These are phyloP conservation scores for Tetanocera ferruginea DNA, from an alignment of 2,888 invertebrate species.

Conservation along the genomic window DNA sequence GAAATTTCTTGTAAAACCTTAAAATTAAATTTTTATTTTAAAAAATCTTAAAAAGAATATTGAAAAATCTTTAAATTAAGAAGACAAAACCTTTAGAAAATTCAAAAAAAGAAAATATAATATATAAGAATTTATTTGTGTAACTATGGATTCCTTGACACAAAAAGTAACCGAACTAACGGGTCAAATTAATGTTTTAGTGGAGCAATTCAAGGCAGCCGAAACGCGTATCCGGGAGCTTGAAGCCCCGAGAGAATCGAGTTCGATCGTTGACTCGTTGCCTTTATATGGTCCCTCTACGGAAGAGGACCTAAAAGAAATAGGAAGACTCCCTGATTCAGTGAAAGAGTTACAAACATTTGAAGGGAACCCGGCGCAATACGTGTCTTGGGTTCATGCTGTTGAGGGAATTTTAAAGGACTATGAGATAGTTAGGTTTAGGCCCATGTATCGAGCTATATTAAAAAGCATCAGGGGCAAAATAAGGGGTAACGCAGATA, in stretches of 20 bases:
- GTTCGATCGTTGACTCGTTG: not conserved
- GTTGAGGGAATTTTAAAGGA: not conserved
- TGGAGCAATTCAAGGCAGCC: not conserved
- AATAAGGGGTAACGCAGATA: not conserved
- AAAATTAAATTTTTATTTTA: too few relatives aligned
- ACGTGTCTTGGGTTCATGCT: constrained; percentile 1
- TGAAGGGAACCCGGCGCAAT: constrained; percentile 14
- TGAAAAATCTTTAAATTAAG: too few relatives aligned
- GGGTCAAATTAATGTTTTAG: not conserved
- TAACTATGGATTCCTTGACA: too few relatives aligned
- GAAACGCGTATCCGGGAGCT: not conserved
- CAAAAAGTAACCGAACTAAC: too few relatives aligned
- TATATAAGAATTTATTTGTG: too few relatives aligned
- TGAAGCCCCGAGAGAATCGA: not conserved
- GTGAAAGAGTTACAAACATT: constrained; percentile 29
- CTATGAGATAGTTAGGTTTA: not conserved
- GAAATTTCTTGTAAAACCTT: too few relatives aligned
- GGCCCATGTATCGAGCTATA: not conserved
- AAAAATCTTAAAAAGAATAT: too few relatives aligned
- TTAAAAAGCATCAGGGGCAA: not conserved
- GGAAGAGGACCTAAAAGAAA: constrained; percentile 29
- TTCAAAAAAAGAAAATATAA: too few relatives aligned
- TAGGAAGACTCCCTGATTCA: constrained; percentile 16
- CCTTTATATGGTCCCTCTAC: not conserved
- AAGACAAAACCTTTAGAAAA: too few relatives aligned